phyloP scores from a whole-genome alignment of 2,113 vertebrate species.

The Heloderma charlesbogerti region DNA sequence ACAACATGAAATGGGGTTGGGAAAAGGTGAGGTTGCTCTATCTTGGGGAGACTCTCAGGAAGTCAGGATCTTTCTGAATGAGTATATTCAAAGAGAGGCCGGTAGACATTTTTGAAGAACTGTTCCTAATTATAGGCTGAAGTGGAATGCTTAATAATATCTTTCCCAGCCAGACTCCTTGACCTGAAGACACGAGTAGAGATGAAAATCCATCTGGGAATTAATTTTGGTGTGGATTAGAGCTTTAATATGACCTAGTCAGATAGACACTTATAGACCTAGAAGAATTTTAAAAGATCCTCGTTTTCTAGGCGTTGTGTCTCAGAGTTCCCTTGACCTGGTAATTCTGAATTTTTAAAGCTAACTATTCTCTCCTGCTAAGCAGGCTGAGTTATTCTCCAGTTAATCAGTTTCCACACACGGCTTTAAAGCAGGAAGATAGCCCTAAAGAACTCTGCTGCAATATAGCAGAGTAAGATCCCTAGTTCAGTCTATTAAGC shows the following conservation, averaged over 20 bases:
- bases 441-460: neutral
- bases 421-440: neutral
- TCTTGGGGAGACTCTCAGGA: neutral
- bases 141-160: constrained; percentile 25
- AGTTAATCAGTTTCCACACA: neutral
- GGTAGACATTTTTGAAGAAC: neutral
- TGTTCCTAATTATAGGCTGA: constrained; percentile 17
- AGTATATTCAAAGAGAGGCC: neutral
- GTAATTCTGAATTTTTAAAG: neutral
- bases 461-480: neutral
- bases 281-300: neutral
- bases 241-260: constrained; percentile 19
- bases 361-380: neutral
- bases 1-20: neutral
- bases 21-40: neutral
- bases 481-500: neutral
- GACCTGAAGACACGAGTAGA: constrained; percentile 5
- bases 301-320: constrained; percentile 7
- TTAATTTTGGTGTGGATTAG: constrained; percentile 19
- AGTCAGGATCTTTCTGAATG: neutral
- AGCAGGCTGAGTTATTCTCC: neutral
- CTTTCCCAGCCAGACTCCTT: constrained; percentile 19
- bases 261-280: constrained; percentile 1
- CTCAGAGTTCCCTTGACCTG: neutral
- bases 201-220: constrained; percentile 22